Evolutionary conservation across 2,113 vertebrate species (phyloP), one percentile per base, ranked within the genome.

Genomic region (Speoplatyrhinus poulsoni): DNA sequence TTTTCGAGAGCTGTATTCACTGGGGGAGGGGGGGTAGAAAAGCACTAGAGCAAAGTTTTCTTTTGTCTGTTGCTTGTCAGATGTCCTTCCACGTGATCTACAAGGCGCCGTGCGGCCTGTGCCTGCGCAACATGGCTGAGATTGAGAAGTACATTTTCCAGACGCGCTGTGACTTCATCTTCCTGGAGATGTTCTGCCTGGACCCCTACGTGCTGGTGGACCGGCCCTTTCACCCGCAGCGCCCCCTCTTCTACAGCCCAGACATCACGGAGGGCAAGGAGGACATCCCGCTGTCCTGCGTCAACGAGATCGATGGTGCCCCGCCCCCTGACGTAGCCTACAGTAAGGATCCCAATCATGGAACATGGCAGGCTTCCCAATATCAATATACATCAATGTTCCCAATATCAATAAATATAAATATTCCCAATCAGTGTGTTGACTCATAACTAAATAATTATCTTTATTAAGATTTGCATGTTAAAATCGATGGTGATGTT

Each of bases 51-150:
- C 36, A 41, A 41, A 41, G 9, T 53, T 6, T 52, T 70, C 62
- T 32, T 61, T 0, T 49, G 26, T 3, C 56, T 4, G 62, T 56
- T 9, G 3, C 49, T 26, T 54, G 13, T 56, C 77, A 94, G 93
- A 96, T 98, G 94, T 96, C 95, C 1, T 99, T 99, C 86, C 97
- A 99, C 0, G 96, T 99, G 16, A 94, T 98, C 82, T 99, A 99
- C 88, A 99, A 98, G 70, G 94, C 95, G 0, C 98, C 98, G 0
- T 99, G 98, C 6, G 98, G 98, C 1, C 94, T 98, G 17, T 95
- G 95, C 81, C 92, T 99, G 69, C 91, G 98, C 2, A 94, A 92
- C 90, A 99, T 99, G 98, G 84, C 65, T 0, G 98, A 99, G 87
- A 98, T 99, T n/a, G 94, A 98, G 75, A 91, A 93, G 1, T 99